phyloP scores from a whole-genome alignment of 2,888 invertebrate genomes.

The Diplazon laetatorius region DNA sequence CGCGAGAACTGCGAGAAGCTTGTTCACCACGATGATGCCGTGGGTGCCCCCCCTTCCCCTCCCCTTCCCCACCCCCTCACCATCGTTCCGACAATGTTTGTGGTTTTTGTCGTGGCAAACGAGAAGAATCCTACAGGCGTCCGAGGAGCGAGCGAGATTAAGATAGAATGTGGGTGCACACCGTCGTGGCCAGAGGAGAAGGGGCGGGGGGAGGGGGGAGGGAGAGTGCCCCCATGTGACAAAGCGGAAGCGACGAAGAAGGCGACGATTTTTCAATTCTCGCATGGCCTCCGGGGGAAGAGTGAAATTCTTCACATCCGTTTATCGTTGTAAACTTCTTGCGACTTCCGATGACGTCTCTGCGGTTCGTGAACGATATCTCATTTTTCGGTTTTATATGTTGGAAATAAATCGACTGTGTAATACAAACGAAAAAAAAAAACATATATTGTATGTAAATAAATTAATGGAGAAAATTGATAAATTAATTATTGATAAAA shows the following conservation, averaged over 20 bases:
- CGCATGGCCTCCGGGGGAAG: slow-evolving; percentile 35
- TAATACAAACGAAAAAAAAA: neutral
- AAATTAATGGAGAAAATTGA: neutral
- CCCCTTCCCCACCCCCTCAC: too few relatives aligned
- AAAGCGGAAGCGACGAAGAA: slow-evolving; percentile 55
- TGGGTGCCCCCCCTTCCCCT: too few relatives aligned
- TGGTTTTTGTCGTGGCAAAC: slow-evolving; percentile 66
- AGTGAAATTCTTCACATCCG: slow-evolving; percentile 57
- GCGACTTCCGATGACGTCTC: slow-evolving; percentile 9
- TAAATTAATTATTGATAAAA: too few relatives aligned
- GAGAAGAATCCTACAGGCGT: slow-evolving; percentile 58
- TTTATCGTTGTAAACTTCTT: slow-evolving; percentile 39
- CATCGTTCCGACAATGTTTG: slow-evolving; percentile 68
- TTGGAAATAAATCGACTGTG: slow-evolving; percentile 42
- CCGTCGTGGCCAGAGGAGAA: too few relatives aligned
- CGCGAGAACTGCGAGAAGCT: slow-evolving; percentile 55
- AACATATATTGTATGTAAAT: neutral
- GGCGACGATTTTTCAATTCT: slow-evolving; percentile 62
- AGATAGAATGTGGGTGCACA: slow-evolving; percentile 39
- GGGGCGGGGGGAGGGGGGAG: too few relatives aligned
- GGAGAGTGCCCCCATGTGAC: too few relatives aligned
- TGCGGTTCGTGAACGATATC: slow-evolving; percentile 29
- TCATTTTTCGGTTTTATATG: slow-evolving; percentile 51
- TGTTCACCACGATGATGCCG: too few relatives aligned
- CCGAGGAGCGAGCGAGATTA: slow-evolving; percentile 46